Conservation (phyloP, 2,113 vertebrate genomes). For the Loxodonta africana region DNA sequence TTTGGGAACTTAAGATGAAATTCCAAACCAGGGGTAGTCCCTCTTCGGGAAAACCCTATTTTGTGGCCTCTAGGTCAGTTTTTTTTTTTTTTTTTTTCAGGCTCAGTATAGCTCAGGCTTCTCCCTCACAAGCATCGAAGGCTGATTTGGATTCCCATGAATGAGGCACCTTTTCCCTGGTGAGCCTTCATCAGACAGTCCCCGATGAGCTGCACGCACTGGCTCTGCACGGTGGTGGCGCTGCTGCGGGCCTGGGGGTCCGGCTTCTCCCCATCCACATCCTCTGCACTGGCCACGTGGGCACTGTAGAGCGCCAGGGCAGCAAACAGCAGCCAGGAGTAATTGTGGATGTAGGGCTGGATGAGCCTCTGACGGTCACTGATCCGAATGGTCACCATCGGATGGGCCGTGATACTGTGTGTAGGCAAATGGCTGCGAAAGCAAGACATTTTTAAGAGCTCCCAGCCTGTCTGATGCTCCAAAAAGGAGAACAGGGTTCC, state of each 20-base stretch:
- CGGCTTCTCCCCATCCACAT: constrained; percentile 88
- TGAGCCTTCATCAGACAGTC: constrained; percentile 96
- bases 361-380: constrained; percentile 97
- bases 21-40: neutral
- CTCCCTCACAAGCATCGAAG: neutral
- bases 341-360: constrained; percentile 98
- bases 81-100: no score
- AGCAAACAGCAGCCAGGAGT: constrained; percentile 97
- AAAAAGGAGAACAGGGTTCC: neutral
- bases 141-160: neutral
- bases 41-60: neutral
- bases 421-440: constrained; percentile 95
- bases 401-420: constrained; percentile 96
- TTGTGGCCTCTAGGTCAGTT: neutral
- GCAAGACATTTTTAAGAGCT: neutral
- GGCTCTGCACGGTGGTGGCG: constrained; percentile 90
- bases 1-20: neutral
- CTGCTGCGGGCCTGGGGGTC: constrained; percentile 81
- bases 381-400: constrained; percentile 97
- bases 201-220: constrained; percentile 95
- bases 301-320: constrained; percentile 96
- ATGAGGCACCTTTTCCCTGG: constrained; percentile 91
- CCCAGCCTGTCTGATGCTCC: neutral
- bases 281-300: constrained; percentile 91
- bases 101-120: no score